Percentiles rank a stretch among this genome's conserved stretches.
Evolutionary conservation across 2,888 invertebrate species (phyloP).

Genomic region (Magallana nippona): DNA sequence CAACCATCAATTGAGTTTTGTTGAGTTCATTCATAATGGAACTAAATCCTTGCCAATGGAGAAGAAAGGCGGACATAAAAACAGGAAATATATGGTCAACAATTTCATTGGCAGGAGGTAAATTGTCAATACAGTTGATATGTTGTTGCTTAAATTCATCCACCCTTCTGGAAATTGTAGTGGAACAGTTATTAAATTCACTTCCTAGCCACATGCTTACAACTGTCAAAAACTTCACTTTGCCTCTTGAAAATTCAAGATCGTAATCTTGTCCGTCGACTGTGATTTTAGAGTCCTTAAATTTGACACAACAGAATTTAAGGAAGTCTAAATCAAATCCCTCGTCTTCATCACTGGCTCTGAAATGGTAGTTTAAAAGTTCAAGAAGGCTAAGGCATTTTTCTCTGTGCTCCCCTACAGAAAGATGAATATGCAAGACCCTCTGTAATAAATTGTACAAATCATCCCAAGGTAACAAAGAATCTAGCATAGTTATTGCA

Average conservation of each 20-base stretch:
- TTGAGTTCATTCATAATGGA: constrained; percentile 4
- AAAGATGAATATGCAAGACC: not conserved
- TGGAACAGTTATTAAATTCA: constrained; percentile 62
- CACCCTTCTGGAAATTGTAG: constrained; percentile 57
- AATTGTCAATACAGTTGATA: constrained; percentile 65
- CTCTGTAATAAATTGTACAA: no score
- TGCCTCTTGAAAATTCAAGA: constrained; percentile 54
- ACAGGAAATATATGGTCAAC: constrained; percentile 65
- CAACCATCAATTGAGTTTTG: not conserved
- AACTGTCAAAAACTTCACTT: constrained; percentile 58
- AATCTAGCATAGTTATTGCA: no score
- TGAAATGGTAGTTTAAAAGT: not conserved
- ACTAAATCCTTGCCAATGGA: constrained; percentile 62
- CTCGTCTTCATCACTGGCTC: not conserved
- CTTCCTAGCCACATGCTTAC: constrained; percentile 69
- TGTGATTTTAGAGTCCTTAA: constrained; percentile 33
- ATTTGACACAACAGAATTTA: not conserved
- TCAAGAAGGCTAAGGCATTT: not conserved
- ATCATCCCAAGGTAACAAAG: no score
- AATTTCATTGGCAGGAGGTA: constrained; percentile 66
- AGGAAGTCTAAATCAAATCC: constrained; percentile 41
- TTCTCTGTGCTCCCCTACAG: not conserved
- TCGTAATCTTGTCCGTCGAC: constrained; percentile 45
- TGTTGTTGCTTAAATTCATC: constrained; percentile 66
- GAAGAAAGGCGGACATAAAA: constrained; percentile 66